A percentile compares a stretch with the other conserved stretches of the same genome.
Conservation (phyloP, 2,888 invertebrate species). For the Geophilus truncorum region DNA sequence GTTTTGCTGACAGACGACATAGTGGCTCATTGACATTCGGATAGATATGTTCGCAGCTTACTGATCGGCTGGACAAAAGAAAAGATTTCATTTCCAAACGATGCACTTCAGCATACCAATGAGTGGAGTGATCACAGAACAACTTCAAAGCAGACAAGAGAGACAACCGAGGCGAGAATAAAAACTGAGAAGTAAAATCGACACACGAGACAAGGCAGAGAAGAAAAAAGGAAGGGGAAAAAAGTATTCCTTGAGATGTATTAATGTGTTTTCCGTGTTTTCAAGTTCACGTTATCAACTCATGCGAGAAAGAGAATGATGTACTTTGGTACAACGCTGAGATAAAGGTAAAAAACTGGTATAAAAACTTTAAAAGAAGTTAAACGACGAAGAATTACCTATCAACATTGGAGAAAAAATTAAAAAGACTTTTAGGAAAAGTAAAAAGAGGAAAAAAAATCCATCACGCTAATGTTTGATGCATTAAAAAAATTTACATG, state of each 20-base stretch:
- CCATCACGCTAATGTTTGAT: slow-evolving; percentile 5
- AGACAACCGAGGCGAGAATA: slow-evolving; percentile 12
- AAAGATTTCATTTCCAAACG: slow-evolving; percentile 29
- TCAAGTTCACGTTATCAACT: slow-evolving; percentile 15
- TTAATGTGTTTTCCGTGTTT: slow-evolving; percentile 10
- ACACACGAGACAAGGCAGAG: not conserved
- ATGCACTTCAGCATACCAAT: slow-evolving; percentile 16
- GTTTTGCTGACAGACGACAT: slow-evolving; percentile 8
- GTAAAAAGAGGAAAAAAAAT: not conserved
- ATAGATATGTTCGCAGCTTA: slow-evolving; percentile 3
- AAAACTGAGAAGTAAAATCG: not conserved
- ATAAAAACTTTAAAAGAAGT: not conserved
- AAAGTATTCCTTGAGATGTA: not conserved
- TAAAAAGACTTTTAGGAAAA: not conserved
- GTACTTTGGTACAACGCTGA: not conserved
- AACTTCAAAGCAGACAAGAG: slow-evolving; percentile 11
- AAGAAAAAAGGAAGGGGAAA: not conserved
- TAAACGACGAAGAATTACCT: not conserved
- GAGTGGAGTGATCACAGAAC: slow-evolving; percentile 12
- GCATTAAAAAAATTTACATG: slow-evolving; percentile 15
- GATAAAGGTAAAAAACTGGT: not conserved
- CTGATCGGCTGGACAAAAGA: slow-evolving; percentile 28
- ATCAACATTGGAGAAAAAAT: not conserved
- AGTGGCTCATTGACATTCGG: not conserved
- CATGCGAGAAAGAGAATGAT: not conserved